These are phyloP conservation scores for Asteroscopus sphinx DNA, from an alignment of 2,888 invertebrate genomes.

Conservation along the genomic window DNA sequence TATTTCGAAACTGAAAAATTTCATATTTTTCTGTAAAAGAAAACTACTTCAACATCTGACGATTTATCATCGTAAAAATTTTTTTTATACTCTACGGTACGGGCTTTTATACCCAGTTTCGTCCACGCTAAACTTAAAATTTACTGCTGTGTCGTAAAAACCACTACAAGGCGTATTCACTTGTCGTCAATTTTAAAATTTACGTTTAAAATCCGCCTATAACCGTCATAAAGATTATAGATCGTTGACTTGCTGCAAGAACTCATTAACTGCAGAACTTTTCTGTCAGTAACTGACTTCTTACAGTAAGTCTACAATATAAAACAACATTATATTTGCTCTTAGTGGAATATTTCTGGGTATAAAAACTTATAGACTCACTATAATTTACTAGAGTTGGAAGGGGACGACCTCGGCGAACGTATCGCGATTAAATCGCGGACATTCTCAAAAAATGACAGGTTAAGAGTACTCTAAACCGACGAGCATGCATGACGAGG, in stretches of 20 bases:
- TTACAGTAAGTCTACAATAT: no score
- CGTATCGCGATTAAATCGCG: no score
- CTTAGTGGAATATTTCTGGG: no score
- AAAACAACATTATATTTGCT: no score
- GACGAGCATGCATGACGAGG: no score
- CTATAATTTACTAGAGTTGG: not conserved
- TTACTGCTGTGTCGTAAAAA: slow-evolving; percentile 17
- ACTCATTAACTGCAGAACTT: no score
- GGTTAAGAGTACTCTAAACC: no score
- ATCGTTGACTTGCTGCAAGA: no score
- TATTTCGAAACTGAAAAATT: not conserved
- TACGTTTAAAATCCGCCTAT: not conserved
- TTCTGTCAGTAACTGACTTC: no score
- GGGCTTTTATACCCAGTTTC: slow-evolving; percentile 14
- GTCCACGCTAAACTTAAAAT: slow-evolving; percentile 26
- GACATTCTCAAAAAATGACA: no score
- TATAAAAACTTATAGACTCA: not conserved
- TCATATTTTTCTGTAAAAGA: slow-evolving; percentile 6
- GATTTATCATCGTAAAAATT: slow-evolving; percentile 17
- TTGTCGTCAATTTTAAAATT: slow-evolving; percentile 31
- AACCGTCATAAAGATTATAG: no score
- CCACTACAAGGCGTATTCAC: slow-evolving; percentile 26
- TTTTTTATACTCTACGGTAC: slow-evolving; percentile 8
- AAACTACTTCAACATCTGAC: slow-evolving; percentile 6
- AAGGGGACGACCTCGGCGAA: no score